Evolutionary conservation across 1,140 invertebrate genomes (phyloP).

Genomic region (Hermatobates lingyangjiaoensis): DNA sequence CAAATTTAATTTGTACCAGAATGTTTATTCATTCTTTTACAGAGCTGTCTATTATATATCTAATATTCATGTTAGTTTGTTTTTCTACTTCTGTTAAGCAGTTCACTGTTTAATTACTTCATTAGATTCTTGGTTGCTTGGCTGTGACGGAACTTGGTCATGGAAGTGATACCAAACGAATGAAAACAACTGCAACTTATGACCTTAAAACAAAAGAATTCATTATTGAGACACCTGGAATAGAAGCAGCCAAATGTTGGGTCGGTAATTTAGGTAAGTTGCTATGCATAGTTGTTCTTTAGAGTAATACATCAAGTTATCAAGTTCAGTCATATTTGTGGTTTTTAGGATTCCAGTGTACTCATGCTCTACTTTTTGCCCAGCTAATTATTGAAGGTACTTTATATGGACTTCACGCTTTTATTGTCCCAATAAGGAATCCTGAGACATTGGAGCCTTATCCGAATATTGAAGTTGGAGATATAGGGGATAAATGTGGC

Average conservation of each 20-base stretch:
- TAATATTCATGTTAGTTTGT: background rate
- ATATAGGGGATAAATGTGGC: conserved; percentile 76
- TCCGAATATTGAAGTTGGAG: conserved; percentile 47
- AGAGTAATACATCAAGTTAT: too few species aligned
- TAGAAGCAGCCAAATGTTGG: conserved; percentile 90
- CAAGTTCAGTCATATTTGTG: background rate
- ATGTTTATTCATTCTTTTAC: background rate
- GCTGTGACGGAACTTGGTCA: conserved; percentile 82
- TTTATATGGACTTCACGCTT: conserved; percentile 63
- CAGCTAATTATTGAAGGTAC: conserved; percentile 63
- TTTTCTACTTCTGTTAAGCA: background rate
- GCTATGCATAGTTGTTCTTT: too few species aligned
- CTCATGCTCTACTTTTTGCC: conserved; percentile 72
- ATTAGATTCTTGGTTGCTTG: conserved; percentile 40
- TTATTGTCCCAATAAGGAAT: conserved; percentile 68
- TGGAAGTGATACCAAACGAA: conserved; percentile 77
- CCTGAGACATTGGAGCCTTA: conserved; percentile 47
- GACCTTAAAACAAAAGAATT: conserved; percentile 61
- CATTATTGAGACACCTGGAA: conserved; percentile 74
- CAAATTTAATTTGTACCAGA: background rate
- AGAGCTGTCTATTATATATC: background rate
- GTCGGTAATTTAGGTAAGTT: conserved; percentile 60
- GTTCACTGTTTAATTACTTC: background rate
- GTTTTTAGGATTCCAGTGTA: conserved; percentile 46
- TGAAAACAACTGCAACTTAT: conserved; percentile 77